Evolutionary conservation across 2,113 vertebrate genomes (phyloP).

Genomic region (Sinocyclocheilus maitianheensis): DNA sequence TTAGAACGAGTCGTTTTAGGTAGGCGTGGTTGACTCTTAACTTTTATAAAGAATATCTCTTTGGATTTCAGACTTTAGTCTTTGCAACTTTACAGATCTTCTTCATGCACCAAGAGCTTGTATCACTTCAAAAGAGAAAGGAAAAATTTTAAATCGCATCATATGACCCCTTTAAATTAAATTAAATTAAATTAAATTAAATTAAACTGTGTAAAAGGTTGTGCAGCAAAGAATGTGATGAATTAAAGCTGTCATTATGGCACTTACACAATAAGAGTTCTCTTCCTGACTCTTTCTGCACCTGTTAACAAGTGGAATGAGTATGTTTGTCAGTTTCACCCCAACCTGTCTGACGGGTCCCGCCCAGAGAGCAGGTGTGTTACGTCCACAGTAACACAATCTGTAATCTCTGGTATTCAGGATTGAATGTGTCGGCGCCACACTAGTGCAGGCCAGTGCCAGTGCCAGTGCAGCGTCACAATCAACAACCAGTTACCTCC

Average conservation of each 20-base stretch:
- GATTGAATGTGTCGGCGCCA: neutral
- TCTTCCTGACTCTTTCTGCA: constrained; percentile 32
- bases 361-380: constrained; percentile 50
- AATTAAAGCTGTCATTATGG: neutral
- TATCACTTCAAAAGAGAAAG: too few relatives aligned
- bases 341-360: constrained; percentile 72
- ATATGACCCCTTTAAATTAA: too few relatives aligned
- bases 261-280: neutral
- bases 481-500: neutral
- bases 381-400: neutral
- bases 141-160: too few relatives aligned
- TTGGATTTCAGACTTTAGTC: too few relatives aligned
- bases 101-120: too few relatives aligned
- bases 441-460: neutral
- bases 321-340: constrained; percentile 68
- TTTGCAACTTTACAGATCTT: too few relatives aligned
- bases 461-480: neutral
- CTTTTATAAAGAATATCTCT: too few relatives aligned
- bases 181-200: too few relatives aligned
- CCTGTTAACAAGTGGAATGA: constrained; percentile 61
- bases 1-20: too few relatives aligned
- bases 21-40: too few relatives aligned
- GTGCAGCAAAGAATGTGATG: neutral
- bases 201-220: too few relatives aligned
- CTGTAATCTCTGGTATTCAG: constrained; percentile 15